A percentile compares a stretch with the other conserved stretches of the same genome.
Conservation (phyloP, 2,797 vertebrate species). For the Sebastes itinus region DNA sequence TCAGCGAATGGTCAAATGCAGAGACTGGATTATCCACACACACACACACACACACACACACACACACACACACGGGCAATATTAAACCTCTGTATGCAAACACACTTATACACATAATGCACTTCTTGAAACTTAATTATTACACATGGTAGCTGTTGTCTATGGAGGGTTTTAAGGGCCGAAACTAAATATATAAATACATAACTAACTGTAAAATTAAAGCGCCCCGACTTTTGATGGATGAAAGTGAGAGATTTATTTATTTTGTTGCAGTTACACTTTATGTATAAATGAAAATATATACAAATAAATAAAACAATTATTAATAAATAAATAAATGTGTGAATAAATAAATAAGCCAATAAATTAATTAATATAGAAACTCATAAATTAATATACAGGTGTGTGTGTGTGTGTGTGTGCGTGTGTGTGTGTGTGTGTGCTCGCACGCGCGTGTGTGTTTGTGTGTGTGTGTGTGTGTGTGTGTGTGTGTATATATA, state of each 20-base stretch:
- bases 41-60: not conserved
- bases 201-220: not conserved
- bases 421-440: not conserved
- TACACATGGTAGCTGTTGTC: not conserved
- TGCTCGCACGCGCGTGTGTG: no score
- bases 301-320: no score
- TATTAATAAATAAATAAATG: no score
- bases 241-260: not conserved
- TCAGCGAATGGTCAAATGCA: conserved; percentile 57
- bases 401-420: not conserved
- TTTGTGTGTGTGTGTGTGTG: no score
- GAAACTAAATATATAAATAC: not conserved
- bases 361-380: not conserved
- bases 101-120: not conserved
- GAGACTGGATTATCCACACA: not conserved
- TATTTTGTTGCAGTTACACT: not conserved
- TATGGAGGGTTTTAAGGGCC: not conserved
- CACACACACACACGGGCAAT: not conserved
- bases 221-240: not conserved
- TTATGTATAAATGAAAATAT: not conserved
- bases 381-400: not conserved
- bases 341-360: no score
- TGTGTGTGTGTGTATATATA: no score
- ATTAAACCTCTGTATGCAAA: not conserved
- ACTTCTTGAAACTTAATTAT: not conserved